Conservation (phyloP, 2,113 vertebrate species). For the Mus musculus region DNA sequence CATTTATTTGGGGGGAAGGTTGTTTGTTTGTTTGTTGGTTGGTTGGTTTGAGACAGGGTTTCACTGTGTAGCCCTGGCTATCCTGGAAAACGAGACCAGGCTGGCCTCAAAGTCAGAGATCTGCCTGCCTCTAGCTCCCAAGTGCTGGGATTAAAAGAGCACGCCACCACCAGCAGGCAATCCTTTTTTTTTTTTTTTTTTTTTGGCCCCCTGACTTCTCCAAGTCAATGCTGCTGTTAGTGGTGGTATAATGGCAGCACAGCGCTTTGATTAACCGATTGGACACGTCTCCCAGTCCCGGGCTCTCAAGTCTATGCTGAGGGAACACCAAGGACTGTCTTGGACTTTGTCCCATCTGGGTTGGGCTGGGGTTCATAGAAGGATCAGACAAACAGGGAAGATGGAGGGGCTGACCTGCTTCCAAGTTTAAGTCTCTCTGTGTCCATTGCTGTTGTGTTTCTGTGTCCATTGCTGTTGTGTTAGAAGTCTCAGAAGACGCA, state of each 20-base stretch:
- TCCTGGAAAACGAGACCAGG: not conserved
- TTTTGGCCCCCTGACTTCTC: not conserved
- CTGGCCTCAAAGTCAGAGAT: not conserved
- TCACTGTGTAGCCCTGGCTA: not conserved
- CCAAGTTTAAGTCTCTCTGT: not conserved
- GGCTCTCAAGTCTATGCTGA: not conserved
- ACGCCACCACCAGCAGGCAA: not conserved
- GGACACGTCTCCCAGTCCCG: rapidly evolving
- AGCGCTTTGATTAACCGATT: not conserved
- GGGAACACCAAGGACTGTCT: not conserved
- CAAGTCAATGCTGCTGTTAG: no score
- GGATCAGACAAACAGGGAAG: not conserved
- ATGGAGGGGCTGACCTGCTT: not conserved
- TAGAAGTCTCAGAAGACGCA: not conserved
- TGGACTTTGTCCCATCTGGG: not conserved
- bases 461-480: not conserved
- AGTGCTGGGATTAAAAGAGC: not conserved
- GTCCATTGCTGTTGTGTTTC: not conserved
- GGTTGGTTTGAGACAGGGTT: not conserved
- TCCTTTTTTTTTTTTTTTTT: not conserved
- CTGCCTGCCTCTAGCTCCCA: not conserved
- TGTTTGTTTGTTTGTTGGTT: not conserved
- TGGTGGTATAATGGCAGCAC: not conserved
- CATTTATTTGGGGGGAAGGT: no score
- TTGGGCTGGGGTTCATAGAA: not conserved